Evolutionary conservation across 1,140 invertebrate genomes (phyloP).

Genomic region (Antheraea mylitta): DNA sequence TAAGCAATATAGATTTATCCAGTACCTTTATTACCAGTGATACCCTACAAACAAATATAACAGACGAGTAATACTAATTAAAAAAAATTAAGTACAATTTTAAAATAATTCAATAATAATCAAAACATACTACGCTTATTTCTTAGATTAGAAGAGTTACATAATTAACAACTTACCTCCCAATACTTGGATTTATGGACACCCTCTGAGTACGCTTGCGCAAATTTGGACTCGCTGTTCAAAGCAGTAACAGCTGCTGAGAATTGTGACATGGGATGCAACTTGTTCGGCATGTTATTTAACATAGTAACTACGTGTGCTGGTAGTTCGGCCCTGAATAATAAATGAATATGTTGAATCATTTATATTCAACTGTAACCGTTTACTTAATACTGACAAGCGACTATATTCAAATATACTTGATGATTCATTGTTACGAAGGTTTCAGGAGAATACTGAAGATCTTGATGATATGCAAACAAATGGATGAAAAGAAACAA

Average conservation of each 20-base stretch:
- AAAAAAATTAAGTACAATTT: too few species aligned
- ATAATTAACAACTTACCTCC: slow-evolving; percentile 70
- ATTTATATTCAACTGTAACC: not conserved
- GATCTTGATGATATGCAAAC: not conserved
- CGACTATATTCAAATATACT: too few species aligned
- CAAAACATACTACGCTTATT: too few species aligned
- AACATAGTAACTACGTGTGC: slow-evolving; percentile 96
- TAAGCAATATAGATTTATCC: too few species aligned
- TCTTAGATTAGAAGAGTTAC: too few species aligned
- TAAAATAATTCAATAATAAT: too few species aligned
- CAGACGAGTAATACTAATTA: too few species aligned
- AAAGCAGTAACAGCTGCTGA: slow-evolving; percentile 94
- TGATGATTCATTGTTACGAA: not conserved
- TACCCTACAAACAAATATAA: too few species aligned
- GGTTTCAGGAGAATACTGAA: not conserved
- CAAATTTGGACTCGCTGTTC: slow-evolving; percentile 97
- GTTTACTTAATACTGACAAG: not conserved
- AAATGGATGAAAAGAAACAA: too few species aligned
- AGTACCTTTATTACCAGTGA: too few species aligned
- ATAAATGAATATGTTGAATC: not conserved
- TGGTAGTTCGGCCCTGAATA: slow-evolving; percentile 84
- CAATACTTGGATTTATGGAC: slow-evolving; percentile 93
- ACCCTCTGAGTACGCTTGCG: slow-evolving; percentile 92
- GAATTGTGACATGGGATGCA: slow-evolving; percentile 98
- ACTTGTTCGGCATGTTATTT: slow-evolving; percentile 95